phyloP scores from a whole-genome alignment of 2,888 invertebrate species.

The Melieria picta region DNA sequence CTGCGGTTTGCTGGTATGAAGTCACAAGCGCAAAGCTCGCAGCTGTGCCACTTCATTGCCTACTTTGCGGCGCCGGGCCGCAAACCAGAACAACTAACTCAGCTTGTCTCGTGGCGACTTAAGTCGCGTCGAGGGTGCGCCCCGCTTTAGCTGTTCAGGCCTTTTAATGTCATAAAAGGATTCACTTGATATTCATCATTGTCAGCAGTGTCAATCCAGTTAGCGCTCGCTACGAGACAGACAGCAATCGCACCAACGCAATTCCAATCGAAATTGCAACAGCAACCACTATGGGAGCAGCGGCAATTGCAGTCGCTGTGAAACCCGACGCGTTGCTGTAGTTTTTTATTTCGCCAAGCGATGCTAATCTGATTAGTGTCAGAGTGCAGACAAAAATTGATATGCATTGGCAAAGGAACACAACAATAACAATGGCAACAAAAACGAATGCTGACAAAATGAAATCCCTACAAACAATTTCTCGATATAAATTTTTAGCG shows the following conservation, averaged over 20 bases:
- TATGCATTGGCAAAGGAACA: conserved; percentile 41
- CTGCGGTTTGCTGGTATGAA: too few relatives aligned
- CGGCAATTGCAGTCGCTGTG: conserved; percentile 40
- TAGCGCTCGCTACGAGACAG: conserved; percentile 36
- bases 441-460: not conserved
- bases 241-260: conserved; percentile 31
- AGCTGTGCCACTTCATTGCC: not conserved
- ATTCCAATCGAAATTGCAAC: conserved; percentile 25
- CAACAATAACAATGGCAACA: not conserved
- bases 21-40: not conserved
- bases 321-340: conserved; percentile 50
- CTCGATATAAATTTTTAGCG: too few relatives aligned
- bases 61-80: too few relatives aligned
- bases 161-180: conserved; percentile 60
- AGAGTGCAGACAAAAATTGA: conserved; percentile 51
- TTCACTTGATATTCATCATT: conserved; percentile 66
- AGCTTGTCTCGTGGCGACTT: not conserved
- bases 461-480: too few relatives aligned
- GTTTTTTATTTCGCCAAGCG: conserved; percentile 50
- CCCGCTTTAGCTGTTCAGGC: conserved; percentile 3
- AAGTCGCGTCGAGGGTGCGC: conserved; percentile 2
- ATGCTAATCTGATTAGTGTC: conserved; percentile 66
- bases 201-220: conserved; percentile 31
- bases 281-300: conserved; percentile 30
- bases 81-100: too few relatives aligned